Percentiles rank a stretch among this genome's conserved stretches.
phyloP scores from a whole-genome alignment of 2,113 vertebrate species.

The Datnioides undecimradiatus region DNA sequence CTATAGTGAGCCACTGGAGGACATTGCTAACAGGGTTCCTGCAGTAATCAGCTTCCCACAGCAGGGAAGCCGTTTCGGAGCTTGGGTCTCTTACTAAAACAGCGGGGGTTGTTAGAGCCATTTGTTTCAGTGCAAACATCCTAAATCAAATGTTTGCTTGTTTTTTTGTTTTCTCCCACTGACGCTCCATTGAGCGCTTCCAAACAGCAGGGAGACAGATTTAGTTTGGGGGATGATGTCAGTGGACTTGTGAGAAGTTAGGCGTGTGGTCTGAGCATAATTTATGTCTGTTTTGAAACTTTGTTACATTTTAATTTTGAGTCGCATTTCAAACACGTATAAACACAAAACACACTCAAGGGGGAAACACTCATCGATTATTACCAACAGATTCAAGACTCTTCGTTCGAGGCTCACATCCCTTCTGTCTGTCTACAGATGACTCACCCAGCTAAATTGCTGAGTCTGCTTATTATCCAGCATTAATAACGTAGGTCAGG shows the following conservation, averaged over 20 bases:
- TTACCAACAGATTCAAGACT: constrained; percentile 34
- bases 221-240: constrained; percentile 51
- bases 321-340: constrained; percentile 42
- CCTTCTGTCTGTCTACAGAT: constrained; percentile 35
- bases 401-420: constrained; percentile 27
- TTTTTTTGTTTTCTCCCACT: constrained; percentile 12
- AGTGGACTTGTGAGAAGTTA: constrained; percentile 26
- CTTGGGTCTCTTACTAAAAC: constrained; percentile 50
- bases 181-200: constrained; percentile 39
- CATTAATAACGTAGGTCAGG: constrained; percentile 65
- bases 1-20: constrained; percentile 47
- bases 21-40: constrained; percentile 59
- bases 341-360: constrained; percentile 37
- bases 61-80: constrained; percentile 47
- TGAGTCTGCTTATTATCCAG: constrained; percentile 75
- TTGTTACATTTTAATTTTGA: constrained; percentile 33
- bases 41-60: constrained; percentile 65
- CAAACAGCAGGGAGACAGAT: constrained; percentile 60
- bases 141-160: constrained; percentile 69
- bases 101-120: constrained; percentile 56
- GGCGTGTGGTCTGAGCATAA: constrained; percentile 37
- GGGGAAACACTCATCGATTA: constrained; percentile 12
- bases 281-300: constrained; percentile 42
- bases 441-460: constrained; percentile 71
- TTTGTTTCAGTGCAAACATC: constrained; percentile 70